These are phyloP conservation scores for Berghia stephanieae DNA, from an alignment of 1,140 invertebrate genomes.

Conservation along the genomic window DNA sequence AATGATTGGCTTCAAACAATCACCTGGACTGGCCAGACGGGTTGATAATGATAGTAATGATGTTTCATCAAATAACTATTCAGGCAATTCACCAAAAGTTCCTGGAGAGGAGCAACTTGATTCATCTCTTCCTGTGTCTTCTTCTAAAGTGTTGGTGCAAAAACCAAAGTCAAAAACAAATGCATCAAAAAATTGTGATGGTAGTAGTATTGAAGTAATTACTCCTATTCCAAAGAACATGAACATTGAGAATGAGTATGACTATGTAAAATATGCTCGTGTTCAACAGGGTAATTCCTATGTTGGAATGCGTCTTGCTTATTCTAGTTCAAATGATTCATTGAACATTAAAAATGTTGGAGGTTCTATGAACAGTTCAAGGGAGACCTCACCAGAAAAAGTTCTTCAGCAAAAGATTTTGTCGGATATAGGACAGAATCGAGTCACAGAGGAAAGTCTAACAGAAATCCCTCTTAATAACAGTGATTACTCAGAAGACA, in stretches of 20 bases:
- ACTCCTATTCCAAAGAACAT: slow-evolving; percentile 37
- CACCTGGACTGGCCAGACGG: slow-evolving; percentile 62
- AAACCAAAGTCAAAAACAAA: slow-evolving; percentile 1
- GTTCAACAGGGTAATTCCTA: slow-evolving; percentile 79
- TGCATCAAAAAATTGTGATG: slow-evolving; percentile 18
- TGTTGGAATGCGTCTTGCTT: slow-evolving; percentile 80
- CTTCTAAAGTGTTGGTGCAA: slow-evolving; percentile 9
- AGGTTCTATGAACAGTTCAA: slow-evolving; percentile 44
- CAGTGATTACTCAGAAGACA: slow-evolving; percentile 49
- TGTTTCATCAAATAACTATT: too few species aligned
- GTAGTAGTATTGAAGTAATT: slow-evolving; percentile 30
- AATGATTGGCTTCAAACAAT: slow-evolving; percentile 58
- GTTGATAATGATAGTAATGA: slow-evolving; percentile 43
- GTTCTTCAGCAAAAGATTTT: slow-evolving; percentile 40
- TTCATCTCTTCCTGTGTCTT: background rate
- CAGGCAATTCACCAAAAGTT: too few species aligned
- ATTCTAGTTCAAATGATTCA: slow-evolving; percentile 60
- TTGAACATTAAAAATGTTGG: slow-evolving; percentile 42
- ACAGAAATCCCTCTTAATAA: slow-evolving; percentile 62
- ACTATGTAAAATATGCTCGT: slow-evolving; percentile 84
- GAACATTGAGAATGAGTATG: slow-evolving; percentile 64
- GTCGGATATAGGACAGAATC: slow-evolving; percentile 41
- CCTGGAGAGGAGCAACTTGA: background rate
- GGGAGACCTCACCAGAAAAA: slow-evolving; percentile 54
- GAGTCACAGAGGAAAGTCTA: slow-evolving; percentile 59